Evolutionary conservation across 2,113 vertebrate species (phyloP), one percentile per base, ranked within the genome.

Genomic region (Lipophrys pholis): DNA sequence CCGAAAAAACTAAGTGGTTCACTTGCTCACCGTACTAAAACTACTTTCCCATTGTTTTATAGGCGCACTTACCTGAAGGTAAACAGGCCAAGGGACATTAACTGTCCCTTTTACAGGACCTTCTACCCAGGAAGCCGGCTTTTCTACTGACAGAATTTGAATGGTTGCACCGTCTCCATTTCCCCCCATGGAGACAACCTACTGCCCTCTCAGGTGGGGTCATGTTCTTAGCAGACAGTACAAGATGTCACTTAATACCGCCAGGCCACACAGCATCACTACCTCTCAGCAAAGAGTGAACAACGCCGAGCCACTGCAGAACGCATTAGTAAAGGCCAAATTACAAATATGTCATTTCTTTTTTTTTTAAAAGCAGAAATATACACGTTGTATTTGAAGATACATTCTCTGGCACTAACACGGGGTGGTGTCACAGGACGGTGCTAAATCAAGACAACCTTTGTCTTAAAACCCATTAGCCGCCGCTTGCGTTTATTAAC

Each of bases 221-320:
- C 70, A 60, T 82, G 84, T 90, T 87, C 83, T 82, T 58, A 55
- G 67, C 73, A 80, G 83, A 88, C 76, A 66, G 64, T 72, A 84
- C 78, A 82, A 84, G 78, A 55, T 54, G 81, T 82, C 74, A 83
- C 72, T 57, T 75, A 74, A 86, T 80, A 76, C 62, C 5, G 14
- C 46, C 5, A 52, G 76, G 35, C 59, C 70, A 66, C 70, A 69
- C 59, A 76, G 21, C 63, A 64, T 69, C 65, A 36, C 42, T 14
- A 46, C 12, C 15, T 69, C 75, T 6, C 45, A 68, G 54, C 65
- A 51, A 61, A 56, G 39, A 38, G 1, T 14, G 45, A 45, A 65
- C 41, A 54, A 58, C 73, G 21, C 58, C 67, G 14, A 42, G 43
- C 57, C 39, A 77, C 38, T 4, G 3, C 9, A 62, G 55, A 39